Evolutionary conservation across 2,888 invertebrate genomes (phyloP).

Genomic region (Phyllotreta cruciferae): DNA sequence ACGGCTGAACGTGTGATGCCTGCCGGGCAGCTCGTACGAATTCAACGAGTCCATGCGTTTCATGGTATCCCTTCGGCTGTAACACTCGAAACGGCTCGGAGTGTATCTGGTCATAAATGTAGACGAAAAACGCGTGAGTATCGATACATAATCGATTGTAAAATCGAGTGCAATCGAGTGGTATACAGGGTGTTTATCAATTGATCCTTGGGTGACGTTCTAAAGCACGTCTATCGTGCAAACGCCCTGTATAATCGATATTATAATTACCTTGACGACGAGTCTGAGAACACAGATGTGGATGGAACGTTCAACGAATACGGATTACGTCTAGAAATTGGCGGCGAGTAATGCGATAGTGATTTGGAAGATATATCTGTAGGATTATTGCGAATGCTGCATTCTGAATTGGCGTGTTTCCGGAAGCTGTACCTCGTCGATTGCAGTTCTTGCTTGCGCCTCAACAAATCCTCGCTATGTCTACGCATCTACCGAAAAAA

Average conservation of each 20-base stretch:
- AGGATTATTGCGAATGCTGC: conserved; percentile 50
- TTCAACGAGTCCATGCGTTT: conserved; percentile 50
- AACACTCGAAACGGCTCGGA: conserved; percentile 43
- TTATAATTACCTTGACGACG: conserved; percentile 47
- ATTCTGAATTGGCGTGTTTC: conserved; percentile 57
- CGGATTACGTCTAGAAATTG: conserved; percentile 54
- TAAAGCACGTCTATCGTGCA: too few species aligned
- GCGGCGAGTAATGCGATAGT: conserved; percentile 60
- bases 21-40: conserved; percentile 43
- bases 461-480: conserved; percentile 62
- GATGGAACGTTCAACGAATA: conserved; percentile 61
- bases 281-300: conserved; percentile 55
- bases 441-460: conserved; percentile 62
- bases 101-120: conserved; percentile 34
- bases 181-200: too few species aligned
- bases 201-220: too few species aligned
- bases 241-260: background rate
- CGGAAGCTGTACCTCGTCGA: conserved; percentile 53
- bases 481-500: conserved; percentile 61
- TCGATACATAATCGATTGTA: too few species aligned
- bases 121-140: too few species aligned
- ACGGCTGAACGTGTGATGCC: conserved; percentile 51
- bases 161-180: too few species aligned
- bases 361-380: conserved; percentile 53
- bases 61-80: conserved; percentile 46